These are phyloP conservation scores for Drosophila oshimai DNA, from an alignment of 1,140 invertebrate genomes.

Conservation along the genomic window DNA sequence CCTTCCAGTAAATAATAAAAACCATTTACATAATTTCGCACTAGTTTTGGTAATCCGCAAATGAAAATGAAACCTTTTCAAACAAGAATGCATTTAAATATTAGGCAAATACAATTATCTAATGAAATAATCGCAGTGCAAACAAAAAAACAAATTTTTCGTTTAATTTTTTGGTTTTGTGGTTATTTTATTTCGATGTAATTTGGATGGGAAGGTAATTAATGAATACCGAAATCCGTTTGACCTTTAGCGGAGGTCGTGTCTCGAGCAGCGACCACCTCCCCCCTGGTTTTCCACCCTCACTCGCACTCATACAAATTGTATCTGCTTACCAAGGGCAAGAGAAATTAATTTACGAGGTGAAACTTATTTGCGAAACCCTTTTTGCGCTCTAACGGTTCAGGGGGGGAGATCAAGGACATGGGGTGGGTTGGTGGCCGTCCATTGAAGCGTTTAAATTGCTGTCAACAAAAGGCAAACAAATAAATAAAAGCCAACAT, in stretches of 20 bases:
- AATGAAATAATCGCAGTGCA: slow-evolving; percentile 38
- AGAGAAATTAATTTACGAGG: slow-evolving; percentile 76
- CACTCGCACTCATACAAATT: slow-evolving; percentile 43
- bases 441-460: slow-evolving; percentile 80
- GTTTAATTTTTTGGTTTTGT: slow-evolving; percentile 6
- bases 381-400: slow-evolving; percentile 60
- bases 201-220: slow-evolving; percentile 26
- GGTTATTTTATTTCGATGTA: slow-evolving; percentile 9
- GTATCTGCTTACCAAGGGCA: slow-evolving; percentile 50
- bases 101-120: slow-evolving; percentile 46
- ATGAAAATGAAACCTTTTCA: slow-evolving; percentile 39
- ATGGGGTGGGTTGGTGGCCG: slow-evolving; percentile 2
- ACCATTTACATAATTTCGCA: slow-evolving; percentile 41
- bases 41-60: slow-evolving; percentile 30
- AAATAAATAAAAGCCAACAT: slow-evolving; percentile 74
- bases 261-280: slow-evolving; percentile 19
- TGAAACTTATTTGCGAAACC: slow-evolving; percentile 77
- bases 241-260: slow-evolving; percentile 51
- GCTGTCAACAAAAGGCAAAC: slow-evolving; percentile 79
- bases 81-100: slow-evolving; percentile 43
- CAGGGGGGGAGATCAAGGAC: neutral
- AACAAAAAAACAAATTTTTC: slow-evolving; percentile 37
- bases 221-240: slow-evolving; percentile 35
- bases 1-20: slow-evolving; percentile 2
- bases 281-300: neutral